Base-by-base conservation (phyloP, 2,797 vertebrate genomes). In the Pipistrellus pygmaeus region DNA sequence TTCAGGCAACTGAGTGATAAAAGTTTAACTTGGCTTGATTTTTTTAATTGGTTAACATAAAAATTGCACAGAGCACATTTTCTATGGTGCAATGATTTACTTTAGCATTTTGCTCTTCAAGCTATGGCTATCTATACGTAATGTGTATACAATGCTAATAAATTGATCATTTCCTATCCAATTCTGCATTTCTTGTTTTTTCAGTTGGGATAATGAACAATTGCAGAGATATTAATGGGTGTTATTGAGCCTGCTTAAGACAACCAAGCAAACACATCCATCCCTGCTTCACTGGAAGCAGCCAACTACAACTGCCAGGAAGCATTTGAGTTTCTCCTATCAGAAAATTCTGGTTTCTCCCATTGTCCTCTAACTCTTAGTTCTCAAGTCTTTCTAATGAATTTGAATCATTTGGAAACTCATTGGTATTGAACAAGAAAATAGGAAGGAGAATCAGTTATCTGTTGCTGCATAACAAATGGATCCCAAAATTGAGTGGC, bases 21-120 rank as follows among this genome's bases (percentile, higher is more conserved):
- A 62, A 80, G 48, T 23, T 93, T 86, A 89, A 32, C 5, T n/a
- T n/a, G 81, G 68, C 23, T 82, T 93, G 69, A 53, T 95, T 91
- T 95, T 90, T 93, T 93, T 75, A 85, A 88, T 32, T 75, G 14
- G 25, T 73, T 76, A 93, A 92, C 89, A 76, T 83, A 91, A 94
- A 95, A 77, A 85, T 35, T 78, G 44, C 44, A 89, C 21, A 69
- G 51, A 55, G 7, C 14, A 57, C 25, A 27, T 35, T 95, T 88
- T 92, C 73, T 78, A 17, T 69, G 30, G 18, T 72, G 30, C 64
- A 90, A 78, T 57, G 77, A 68, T 15, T 69, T 41, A 80, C 11
- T 60, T 84, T n/a, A 46, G 4, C 23, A 88, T 94, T 91, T 88
- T 96, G 4, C 51, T 66, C 0, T 88, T 77, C 80, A 95, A 95